A percentile compares a stretch with the other conserved stretches of the same genome.
phyloP scores from a whole-genome alignment of 2,113 vertebrate species.

The Nannobrachium achirus region DNA sequence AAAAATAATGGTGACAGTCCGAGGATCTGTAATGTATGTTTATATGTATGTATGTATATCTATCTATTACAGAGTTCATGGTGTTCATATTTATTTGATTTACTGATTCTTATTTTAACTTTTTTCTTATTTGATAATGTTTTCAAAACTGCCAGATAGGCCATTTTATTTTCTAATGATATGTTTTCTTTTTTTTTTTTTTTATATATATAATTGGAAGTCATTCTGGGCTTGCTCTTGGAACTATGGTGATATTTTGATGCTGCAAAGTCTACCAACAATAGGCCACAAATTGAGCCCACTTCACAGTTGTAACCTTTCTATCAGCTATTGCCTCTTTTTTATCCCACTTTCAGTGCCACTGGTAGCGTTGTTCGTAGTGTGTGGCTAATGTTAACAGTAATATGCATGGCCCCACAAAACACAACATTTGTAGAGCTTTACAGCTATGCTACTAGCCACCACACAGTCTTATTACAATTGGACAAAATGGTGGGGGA shows the following conservation, averaged over 20 bases:
- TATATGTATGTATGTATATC: slow-evolving; percentile 82
- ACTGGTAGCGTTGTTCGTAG: slow-evolving; percentile 41
- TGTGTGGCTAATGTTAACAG: slow-evolving; percentile 51
- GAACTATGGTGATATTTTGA: slow-evolving; percentile 66
- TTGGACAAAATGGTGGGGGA: slow-evolving; percentile 61
- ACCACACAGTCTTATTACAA: slow-evolving; percentile 60
- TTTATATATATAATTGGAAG: slow-evolving; percentile 59
- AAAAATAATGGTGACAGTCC: slow-evolving; percentile 64
- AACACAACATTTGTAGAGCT: slow-evolving; percentile 34
- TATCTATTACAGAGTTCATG: slow-evolving; percentile 77
- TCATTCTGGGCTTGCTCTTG: slow-evolving; percentile 52
- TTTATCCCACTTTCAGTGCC: slow-evolving; percentile 50
- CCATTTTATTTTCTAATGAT: slow-evolving; percentile 70
- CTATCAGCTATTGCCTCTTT: slow-evolving; percentile 47
- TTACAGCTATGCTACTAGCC: slow-evolving; percentile 53
- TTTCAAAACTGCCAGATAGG: slow-evolving; percentile 68
- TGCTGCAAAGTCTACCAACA: slow-evolving; percentile 64
- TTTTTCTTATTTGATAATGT: slow-evolving; percentile 47
- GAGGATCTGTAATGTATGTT: slow-evolving; percentile 80
- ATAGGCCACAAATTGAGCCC: slow-evolving; percentile 56
- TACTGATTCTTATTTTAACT: slow-evolving; percentile 71
- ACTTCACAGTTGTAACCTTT: slow-evolving; percentile 49
- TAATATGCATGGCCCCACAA: slow-evolving; percentile 59
- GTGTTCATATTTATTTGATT: slow-evolving; percentile 82
- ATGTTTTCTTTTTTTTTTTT: too few species aligned